Conservation (phyloP, 1,140 invertebrate genomes). For the Bombus sylvicola region DNA sequence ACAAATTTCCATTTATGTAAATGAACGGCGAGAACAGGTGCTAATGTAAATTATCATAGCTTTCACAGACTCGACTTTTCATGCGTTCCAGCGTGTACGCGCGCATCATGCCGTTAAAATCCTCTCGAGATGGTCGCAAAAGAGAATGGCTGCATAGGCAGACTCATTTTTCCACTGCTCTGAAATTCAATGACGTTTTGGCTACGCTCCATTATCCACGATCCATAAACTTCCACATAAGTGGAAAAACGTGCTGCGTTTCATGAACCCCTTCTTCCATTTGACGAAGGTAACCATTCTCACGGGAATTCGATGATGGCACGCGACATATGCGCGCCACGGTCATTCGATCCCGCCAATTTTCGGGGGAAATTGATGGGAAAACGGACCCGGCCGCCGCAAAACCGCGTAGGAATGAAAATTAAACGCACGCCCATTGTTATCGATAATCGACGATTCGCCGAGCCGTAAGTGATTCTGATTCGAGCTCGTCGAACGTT, state of each 20-base stretch:
- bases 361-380: constrained; percentile 4
- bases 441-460: constrained; percentile 9
- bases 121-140: too few relatives aligned
- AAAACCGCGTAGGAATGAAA: background rate
- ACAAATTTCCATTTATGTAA: constrained; percentile 31
- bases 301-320: background rate
- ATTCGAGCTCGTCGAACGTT: constrained; percentile 15
- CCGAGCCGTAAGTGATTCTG: constrained; percentile 11
- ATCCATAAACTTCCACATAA: constrained; percentile 39
- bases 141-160: too few relatives aligned
- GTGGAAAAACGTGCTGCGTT: constrained; percentile 31
- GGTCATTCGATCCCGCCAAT: constrained; percentile 7
- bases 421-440: constrained; percentile 18
- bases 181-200: too few relatives aligned
- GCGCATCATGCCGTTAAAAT: background rate
- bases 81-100: background rate
- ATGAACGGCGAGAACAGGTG: background rate
- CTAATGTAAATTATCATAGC: background rate
- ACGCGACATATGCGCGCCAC: constrained; percentile 29
- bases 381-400: background rate
- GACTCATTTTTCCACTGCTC: too few relatives aligned
- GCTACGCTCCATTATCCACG: constrained; percentile 14
- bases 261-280: background rate
- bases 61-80: background rate
- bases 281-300: constrained; percentile 20